Percentiles rank a stretch among this genome's conserved stretches.
phyloP scores from a whole-genome alignment of 2,888 invertebrate species.

The Pegoplata infirma region DNA sequence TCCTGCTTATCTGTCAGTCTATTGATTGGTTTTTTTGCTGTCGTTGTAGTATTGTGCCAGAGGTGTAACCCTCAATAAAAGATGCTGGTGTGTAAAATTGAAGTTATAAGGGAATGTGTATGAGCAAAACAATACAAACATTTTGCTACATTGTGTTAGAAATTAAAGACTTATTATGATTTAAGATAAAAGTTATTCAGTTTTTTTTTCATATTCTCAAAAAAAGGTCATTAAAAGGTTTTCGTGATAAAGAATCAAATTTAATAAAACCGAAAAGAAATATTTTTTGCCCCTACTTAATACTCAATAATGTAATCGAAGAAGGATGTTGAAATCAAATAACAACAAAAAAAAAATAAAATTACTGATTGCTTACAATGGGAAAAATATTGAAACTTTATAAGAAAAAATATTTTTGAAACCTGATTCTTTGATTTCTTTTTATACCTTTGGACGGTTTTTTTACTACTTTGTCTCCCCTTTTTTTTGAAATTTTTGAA shows the following conservation, averaged over 20 bases:
- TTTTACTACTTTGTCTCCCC: not conserved
- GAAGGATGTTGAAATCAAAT: not conserved
- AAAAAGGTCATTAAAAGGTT: constrained; percentile 3
- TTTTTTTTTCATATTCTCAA: not conserved
- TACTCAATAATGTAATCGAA: not conserved
- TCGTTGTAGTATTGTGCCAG: too few relatives aligned
- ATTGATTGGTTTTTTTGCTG: not conserved
- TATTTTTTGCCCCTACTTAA: not conserved
- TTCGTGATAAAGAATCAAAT: not conserved
- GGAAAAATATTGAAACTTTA: not conserved
- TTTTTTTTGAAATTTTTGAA: not conserved
- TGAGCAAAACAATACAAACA: not conserved
- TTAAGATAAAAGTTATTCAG: not conserved
- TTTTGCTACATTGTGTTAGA: constrained; percentile 11
- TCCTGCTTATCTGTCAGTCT: not conserved
- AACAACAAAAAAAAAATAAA: too few relatives aligned
- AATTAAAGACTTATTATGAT: constrained; percentile 16
- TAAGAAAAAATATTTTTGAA: constrained; percentile 7
- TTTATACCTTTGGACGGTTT: constrained; percentile 15
- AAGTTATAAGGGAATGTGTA: not conserved
- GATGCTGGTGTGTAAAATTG: not conserved
- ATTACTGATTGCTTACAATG: not conserved
- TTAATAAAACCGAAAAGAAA: not conserved
- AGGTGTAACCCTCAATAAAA: not conserved
- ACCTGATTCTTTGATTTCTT: constrained; percentile 24